A percentile compares a stretch with the other conserved stretches of the same genome.
These are phyloP conservation scores for Eupithecia subumbrata DNA, from an alignment of 2,888 invertebrate species.

Conservation along the genomic window DNA sequence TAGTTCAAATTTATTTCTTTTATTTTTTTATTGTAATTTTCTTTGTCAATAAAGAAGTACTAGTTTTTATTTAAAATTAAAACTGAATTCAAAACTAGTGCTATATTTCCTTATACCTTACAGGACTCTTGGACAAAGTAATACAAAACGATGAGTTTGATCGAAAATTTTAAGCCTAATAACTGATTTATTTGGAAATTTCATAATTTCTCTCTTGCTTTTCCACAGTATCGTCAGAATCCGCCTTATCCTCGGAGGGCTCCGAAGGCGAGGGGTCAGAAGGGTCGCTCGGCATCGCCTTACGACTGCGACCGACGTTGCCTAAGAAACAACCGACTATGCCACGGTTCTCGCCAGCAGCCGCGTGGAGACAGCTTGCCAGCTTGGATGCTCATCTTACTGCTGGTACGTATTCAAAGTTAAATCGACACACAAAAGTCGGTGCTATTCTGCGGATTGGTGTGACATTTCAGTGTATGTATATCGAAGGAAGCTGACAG, in stretches of 20 bases:
- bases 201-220: not conserved
- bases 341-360: conserved; percentile 92
- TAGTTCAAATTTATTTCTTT: too few species aligned
- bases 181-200: not conserved
- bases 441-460: not conserved
- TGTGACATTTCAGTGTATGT: not conserved
- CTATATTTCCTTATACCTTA: too few species aligned
- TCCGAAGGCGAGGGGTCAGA: conserved; percentile 80
- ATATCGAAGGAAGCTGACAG: not conserved
- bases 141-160: too few species aligned
- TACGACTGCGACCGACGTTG: conserved; percentile 90
- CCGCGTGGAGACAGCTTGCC: conserved; percentile 91
- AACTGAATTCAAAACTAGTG: too few species aligned
- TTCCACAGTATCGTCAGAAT: conserved; percentile 80
- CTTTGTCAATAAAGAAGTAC: too few species aligned
- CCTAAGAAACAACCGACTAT: conserved; percentile 91
- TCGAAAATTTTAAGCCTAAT: too few species aligned
- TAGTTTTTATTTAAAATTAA: too few species aligned
- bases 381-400: conserved; percentile 83
- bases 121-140: too few species aligned
- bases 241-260: conserved; percentile 81
- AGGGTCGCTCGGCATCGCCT: conserved; percentile 86
- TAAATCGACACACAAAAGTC: not conserved
- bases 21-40: too few species aligned
- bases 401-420: conserved; percentile 53